These are phyloP conservation scores for Aselliscus stoliczkanus DNA, from an alignment of 2,797 vertebrate genomes.

Conservation along the genomic window DNA sequence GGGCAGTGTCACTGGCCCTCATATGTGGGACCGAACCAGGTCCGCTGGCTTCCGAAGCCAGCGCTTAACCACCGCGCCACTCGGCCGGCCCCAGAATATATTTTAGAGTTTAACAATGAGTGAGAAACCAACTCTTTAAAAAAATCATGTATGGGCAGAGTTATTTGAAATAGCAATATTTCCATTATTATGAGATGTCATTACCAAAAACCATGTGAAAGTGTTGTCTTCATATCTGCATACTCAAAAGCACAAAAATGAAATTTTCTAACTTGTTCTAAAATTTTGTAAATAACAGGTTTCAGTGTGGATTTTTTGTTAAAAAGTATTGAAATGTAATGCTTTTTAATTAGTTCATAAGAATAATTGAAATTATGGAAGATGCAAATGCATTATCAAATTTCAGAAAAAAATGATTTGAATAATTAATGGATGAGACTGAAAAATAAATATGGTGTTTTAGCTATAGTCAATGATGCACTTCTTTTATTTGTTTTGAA, in stretches of 20 bases:
- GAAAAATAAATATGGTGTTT: neutral
- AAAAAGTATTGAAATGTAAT: neutral
- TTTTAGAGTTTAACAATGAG: neutral
- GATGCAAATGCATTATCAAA: neutral
- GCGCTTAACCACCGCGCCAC: too few relatives aligned
- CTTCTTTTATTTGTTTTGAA: constrained; percentile 2
- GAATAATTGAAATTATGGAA: constrained; percentile 33
- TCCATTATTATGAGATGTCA: neutral
- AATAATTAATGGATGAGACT: neutral
- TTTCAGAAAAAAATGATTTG: neutral
- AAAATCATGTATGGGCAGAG: neutral
- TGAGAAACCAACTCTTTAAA: neutral
- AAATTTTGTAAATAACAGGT: neutral
- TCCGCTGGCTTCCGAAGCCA: too few relatives aligned
- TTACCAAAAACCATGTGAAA: neutral
- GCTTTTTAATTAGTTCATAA: neutral
- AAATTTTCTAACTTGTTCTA: neutral
- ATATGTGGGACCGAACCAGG: too few relatives aligned
- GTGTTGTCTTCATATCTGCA: neutral
- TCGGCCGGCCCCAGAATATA: too few relatives aligned
- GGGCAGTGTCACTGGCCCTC: too few relatives aligned
- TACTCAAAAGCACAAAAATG: neutral
- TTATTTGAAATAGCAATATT: neutral
- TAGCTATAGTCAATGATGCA: neutral
- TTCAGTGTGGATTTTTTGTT: neutral